These are phyloP conservation scores for Octonoba sinensis DNA, from an alignment of 2,888 invertebrate species.

Conservation along the genomic window DNA sequence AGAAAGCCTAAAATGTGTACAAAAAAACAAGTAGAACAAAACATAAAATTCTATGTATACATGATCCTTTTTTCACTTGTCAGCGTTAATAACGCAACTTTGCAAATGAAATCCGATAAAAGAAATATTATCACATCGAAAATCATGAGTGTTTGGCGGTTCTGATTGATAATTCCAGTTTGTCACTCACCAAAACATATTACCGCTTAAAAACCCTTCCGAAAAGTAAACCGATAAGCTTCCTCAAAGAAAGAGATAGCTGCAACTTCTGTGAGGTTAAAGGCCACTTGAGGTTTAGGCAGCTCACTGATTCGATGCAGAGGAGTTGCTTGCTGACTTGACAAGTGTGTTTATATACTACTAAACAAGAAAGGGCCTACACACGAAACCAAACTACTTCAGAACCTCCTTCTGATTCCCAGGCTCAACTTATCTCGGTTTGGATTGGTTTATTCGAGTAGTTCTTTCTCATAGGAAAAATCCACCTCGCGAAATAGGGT, in stretches of 20 bases:
- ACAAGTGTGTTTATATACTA: constrained; percentile 49
- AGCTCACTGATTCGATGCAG: not conserved
- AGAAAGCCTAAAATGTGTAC: too few relatives aligned
- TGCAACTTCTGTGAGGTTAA: not conserved
- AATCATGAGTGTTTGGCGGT: too few relatives aligned
- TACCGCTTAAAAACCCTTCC: not conserved
- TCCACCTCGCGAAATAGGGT: too few relatives aligned
- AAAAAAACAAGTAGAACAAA: too few relatives aligned
- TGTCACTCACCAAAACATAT: too few relatives aligned
- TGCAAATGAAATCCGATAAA: too few relatives aligned
- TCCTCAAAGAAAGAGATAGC: constrained; percentile 11
- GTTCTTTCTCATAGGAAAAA: too few relatives aligned
- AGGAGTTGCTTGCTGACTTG: constrained; percentile 39
- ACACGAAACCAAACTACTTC: constrained; percentile 35
- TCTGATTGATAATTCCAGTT: too few relatives aligned
- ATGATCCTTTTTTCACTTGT: too few relatives aligned
- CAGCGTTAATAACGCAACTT: too few relatives aligned
- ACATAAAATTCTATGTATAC: too few relatives aligned
- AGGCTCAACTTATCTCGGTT: constrained; percentile 15
- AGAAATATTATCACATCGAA: too few relatives aligned
- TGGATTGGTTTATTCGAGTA: constrained; percentile 7
- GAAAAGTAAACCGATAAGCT: constrained; percentile 23
- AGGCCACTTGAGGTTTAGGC: constrained; percentile 31
- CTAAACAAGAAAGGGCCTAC: not conserved
- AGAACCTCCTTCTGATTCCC: constrained; percentile 9